phyloP scores from a whole-genome alignment of 2,888 invertebrate species.

The Boloria selene region DNA sequence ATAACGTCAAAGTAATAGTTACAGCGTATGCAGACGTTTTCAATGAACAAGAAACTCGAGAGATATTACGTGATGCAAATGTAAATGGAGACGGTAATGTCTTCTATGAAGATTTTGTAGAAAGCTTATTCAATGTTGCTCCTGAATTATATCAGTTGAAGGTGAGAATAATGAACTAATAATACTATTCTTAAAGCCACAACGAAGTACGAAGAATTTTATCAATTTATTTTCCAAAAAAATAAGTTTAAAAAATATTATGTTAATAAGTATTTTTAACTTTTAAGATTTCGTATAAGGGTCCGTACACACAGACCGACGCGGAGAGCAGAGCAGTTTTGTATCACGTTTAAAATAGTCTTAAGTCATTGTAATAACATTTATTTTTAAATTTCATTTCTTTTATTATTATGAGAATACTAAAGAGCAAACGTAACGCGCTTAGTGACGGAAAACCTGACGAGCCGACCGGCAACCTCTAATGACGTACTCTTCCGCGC shows the following conservation, averaged over 20 bases:
- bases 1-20: conserved; percentile 58
- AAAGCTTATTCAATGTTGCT: conserved; percentile 63
- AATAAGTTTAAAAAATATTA: background rate
- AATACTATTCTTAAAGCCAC: background rate
- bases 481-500: too few species aligned
- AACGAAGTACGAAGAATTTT: too few species aligned
- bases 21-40: conserved; percentile 57
- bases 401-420: too few species aligned
- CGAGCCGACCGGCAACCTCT: too few species aligned
- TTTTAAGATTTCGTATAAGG: background rate
- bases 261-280: background rate
- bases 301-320: too few species aligned
- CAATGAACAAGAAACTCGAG: conserved; percentile 54
- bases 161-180: conserved; percentile 46
- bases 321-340: too few species aligned
- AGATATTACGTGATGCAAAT: conserved; percentile 68
- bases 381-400: too few species aligned
- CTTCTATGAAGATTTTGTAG: conserved; percentile 63
- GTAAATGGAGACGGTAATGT: conserved; percentile 68
- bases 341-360: too few species aligned
- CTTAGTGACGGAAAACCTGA: too few species aligned
- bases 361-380: too few species aligned
- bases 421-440: too few species aligned
- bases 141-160: conserved; percentile 64
- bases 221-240: too few species aligned